Conservation (phyloP, 2,888 invertebrate species). For the Diachrysia chrysitis region DNA sequence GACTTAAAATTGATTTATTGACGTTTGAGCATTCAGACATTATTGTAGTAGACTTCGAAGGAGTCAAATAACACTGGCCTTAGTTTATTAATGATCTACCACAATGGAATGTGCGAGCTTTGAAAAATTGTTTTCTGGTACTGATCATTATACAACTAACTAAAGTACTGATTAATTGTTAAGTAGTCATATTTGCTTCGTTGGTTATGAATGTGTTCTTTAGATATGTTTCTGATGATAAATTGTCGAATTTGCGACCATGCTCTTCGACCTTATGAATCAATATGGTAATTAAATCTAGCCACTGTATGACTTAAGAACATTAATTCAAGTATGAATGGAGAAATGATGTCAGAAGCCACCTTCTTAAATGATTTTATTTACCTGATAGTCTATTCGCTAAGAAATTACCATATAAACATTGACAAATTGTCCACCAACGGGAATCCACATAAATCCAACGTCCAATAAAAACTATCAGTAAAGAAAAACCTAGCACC, state of each 20-base stretch:
- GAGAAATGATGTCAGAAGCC: neutral
- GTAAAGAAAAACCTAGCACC: too few species aligned
- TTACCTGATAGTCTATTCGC: too few species aligned
- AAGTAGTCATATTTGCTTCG: slow-evolving; percentile 21
- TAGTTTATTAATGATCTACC: slow-evolving; percentile 50
- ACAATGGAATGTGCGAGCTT: slow-evolving; percentile 31
- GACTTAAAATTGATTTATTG: too few species aligned
- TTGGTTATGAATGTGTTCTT: slow-evolving; percentile 31
- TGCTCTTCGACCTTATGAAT: neutral
- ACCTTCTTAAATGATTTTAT: neutral
- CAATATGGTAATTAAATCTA: neutral
- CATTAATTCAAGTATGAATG: neutral
- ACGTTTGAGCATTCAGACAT: too few species aligned
- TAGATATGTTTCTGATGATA: slow-evolving; percentile 35
- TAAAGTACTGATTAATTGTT: slow-evolving; percentile 52
- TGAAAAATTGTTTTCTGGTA: slow-evolving; percentile 50
- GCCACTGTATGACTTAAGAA: neutral
- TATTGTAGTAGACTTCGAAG: neutral
- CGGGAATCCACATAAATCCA: too few species aligned
- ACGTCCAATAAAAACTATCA: too few species aligned
- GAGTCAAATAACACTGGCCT: neutral
- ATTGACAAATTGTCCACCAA: too few species aligned
- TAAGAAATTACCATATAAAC: too few species aligned
- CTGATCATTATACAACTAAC: slow-evolving; percentile 11
- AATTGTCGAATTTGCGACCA: slow-evolving; percentile 13